Conservation (phyloP, 2,797 vertebrate genomes). For the Phaenicophaeus curvirostris region DNA sequence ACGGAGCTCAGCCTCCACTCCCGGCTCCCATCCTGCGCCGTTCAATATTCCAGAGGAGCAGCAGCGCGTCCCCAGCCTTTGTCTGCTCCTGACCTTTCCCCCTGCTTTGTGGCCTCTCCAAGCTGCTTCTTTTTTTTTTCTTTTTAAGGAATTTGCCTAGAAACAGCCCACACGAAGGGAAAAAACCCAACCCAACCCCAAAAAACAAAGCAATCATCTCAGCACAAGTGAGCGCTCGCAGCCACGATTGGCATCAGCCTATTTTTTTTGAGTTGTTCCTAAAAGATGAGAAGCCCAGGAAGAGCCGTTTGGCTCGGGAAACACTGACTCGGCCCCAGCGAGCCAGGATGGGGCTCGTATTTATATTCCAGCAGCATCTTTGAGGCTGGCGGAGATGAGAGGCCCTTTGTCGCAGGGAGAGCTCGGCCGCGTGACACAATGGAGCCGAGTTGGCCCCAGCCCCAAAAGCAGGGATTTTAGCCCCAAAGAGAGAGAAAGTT, state of each 20-base stretch:
- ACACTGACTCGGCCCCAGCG: not conserved
- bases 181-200: not conserved
- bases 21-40: not conserved
- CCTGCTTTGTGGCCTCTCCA: not conserved
- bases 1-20: rapidly evolving
- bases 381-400: not conserved
- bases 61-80: not conserved
- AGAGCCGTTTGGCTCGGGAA: slow-evolving; percentile 30
- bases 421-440: not conserved
- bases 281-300: not conserved
- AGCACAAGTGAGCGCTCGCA: not conserved
- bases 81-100: slow-evolving; percentile 61
- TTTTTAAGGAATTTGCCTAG: slow-evolving; percentile 42
- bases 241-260: not conserved
- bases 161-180: slow-evolving; percentile 3
- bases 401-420: slow-evolving; percentile 31
- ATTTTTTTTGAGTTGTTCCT: not conserved
- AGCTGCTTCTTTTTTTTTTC: not conserved
- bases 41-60: not conserved
- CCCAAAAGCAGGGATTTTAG: not conserved
- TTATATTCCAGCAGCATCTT: slow-evolving; percentile 60
- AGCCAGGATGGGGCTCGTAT: not conserved
- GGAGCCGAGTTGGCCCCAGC: not conserved
- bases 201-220: not conserved
- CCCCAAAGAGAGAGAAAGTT: not conserved